These are phyloP conservation scores for Lepidocyrtoides sp. DNA, from an alignment of 2,888 invertebrate genomes.

Conservation along the genomic window DNA sequence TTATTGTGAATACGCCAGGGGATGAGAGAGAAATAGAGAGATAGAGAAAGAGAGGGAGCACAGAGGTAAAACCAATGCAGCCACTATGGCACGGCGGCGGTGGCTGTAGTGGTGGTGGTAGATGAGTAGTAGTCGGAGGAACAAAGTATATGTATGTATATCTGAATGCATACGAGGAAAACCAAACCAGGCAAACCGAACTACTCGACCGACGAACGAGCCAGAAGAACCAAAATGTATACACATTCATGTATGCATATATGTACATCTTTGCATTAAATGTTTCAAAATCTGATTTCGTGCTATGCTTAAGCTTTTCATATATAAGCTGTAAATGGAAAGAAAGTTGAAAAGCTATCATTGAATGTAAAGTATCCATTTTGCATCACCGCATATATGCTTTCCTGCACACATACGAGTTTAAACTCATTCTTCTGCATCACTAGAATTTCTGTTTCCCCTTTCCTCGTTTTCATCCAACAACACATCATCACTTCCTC, in stretches of 20 bases:
- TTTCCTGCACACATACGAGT: not conserved
- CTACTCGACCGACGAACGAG: conserved; percentile 77
- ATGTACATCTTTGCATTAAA: not conserved
- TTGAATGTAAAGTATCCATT: conserved; percentile 58
- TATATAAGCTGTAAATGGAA: conserved; percentile 1
- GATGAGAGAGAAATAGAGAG: not conserved
- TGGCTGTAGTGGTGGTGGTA: conserved; percentile 25
- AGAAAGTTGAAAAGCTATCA: conserved; percentile 46
- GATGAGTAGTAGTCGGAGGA: not conserved
- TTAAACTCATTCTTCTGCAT: conserved; percentile 57
- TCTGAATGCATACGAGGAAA: conserved; percentile 37
- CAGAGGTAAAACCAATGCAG: conserved; percentile 63
- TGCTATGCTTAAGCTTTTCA: not conserved
- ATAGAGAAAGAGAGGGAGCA: not conserved
- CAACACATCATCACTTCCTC: conserved; percentile 26
- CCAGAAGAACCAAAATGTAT: conserved; percentile 45
- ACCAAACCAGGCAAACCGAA: conserved; percentile 73
- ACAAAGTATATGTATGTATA: not conserved
- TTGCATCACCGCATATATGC: conserved; percentile 3
- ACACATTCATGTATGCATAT: not conserved
- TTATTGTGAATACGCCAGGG: not conserved
- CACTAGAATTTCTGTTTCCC: conserved; percentile 49
- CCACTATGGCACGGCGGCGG: conserved; percentile 19
- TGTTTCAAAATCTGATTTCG: not conserved
- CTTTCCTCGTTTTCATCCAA: conserved; percentile 15